Conservation (phyloP, 1,140 invertebrate species). For the Acyrthosiphon pisum region DNA sequence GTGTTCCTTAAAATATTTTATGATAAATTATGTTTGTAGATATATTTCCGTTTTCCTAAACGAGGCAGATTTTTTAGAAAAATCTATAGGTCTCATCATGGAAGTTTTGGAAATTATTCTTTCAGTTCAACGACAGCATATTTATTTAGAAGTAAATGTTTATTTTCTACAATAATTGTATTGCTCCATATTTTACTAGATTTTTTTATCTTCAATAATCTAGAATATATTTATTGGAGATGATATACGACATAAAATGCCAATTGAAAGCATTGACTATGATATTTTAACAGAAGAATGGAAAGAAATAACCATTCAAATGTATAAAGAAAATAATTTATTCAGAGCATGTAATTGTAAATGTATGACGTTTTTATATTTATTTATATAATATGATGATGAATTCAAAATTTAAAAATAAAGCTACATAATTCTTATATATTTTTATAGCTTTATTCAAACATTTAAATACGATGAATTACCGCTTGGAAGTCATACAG, state of each 20-base stretch:
- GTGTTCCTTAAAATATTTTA: neutral
- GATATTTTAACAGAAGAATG: constrained; percentile 75
- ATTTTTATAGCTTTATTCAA: constrained; percentile 12
- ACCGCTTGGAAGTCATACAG: constrained; percentile 63
- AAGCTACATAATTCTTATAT: neutral
- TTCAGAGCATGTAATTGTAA: constrained; percentile 60
- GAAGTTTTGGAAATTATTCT: constrained; percentile 18
- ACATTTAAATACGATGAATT: constrained; percentile 33
- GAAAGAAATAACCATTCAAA: constrained; percentile 72
- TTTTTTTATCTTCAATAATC: neutral
- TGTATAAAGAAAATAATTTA: constrained; percentile 62
- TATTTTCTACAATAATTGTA: neutral
- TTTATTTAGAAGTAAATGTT: constrained; percentile 20
- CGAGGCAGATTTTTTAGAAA: constrained; percentile 22
- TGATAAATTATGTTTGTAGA: neutral
- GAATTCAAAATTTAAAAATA: neutral
- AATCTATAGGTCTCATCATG: neutral
- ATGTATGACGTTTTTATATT: neutral
- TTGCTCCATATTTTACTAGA: neutral
- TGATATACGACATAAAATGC: constrained; percentile 84
- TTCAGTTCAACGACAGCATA: constrained; percentile 40
- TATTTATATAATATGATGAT: neutral
- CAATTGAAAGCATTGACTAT: constrained; percentile 78
- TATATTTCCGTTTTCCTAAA: constrained; percentile 6
- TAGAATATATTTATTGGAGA: constrained; percentile 83